Percentiles rank a stretch among this genome's conserved stretches.
These are phyloP conservation scores for Pollenia labialis DNA, from an alignment of 2,888 invertebrate species.

Conservation along the genomic window DNA sequence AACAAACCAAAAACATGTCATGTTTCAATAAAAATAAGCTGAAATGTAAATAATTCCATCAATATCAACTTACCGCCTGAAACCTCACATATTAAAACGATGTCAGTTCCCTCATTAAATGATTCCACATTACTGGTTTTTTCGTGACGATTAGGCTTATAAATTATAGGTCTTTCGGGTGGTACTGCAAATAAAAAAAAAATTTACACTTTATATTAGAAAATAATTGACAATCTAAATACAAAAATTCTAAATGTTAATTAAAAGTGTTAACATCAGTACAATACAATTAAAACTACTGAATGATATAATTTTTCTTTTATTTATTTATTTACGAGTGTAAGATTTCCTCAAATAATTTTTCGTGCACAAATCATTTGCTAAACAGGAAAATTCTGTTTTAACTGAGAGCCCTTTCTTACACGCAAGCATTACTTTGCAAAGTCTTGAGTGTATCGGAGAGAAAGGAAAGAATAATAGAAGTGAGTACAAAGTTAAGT, in stretches of 20 bases:
- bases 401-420: no score
- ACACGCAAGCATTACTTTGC: no score
- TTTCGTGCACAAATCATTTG: constrained; percentile 51
- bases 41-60: constrained; percentile 30
- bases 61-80: constrained; percentile 88
- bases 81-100: constrained; percentile 92
- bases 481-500: no score
- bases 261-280: constrained; percentile 72
- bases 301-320: constrained; percentile 63
- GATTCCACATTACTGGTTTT: constrained; percentile 90
- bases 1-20: constrained; percentile 6
- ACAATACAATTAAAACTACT: constrained; percentile 65
- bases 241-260: constrained; percentile 41
- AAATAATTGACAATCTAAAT: constrained; percentile 34
- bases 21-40: constrained; percentile 20
- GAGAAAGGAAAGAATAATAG: no score
- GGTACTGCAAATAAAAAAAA: constrained; percentile 87
- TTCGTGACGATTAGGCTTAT: constrained; percentile 91
- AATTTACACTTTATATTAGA: constrained; percentile 16
- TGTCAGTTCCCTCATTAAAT: constrained; percentile 93
- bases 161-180: constrained; percentile 92
- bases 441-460: no score
- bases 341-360: background rate
- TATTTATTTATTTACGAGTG: background rate
- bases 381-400: background rate